These are phyloP conservation scores for Drosophila infuscata DNA, from an alignment of 2,888 invertebrate species.

Conservation along the genomic window DNA sequence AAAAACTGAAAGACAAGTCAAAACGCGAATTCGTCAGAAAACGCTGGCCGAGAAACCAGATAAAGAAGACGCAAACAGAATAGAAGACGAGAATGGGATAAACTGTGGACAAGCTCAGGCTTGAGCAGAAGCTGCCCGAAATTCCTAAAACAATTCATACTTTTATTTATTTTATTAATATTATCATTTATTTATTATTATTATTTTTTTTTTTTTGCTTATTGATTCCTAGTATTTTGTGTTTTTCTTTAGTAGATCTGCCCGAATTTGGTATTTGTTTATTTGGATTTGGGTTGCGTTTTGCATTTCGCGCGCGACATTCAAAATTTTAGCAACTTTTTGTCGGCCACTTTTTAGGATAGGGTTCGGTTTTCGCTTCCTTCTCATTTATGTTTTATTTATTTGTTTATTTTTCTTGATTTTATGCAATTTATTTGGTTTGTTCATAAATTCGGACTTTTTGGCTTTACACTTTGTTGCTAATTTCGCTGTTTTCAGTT, in stretches of 20 bases:
- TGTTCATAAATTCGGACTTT: constrained; percentile 15
- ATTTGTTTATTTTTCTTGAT: neutral
- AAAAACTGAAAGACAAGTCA: constrained; percentile 16
- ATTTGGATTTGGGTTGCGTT: constrained; percentile 8
- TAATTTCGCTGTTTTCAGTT: constrained; percentile 1
- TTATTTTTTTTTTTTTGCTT: constrained; percentile 1
- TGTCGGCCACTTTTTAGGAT: constrained; percentile 9
- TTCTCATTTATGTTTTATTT: neutral
- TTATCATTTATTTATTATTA: neutral
- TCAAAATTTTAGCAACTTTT: constrained; percentile 10
- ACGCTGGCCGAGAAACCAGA: constrained; percentile 32
- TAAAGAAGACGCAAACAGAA: constrained; percentile 22
- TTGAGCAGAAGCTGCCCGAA: constrained; percentile 23
- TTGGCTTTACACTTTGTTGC: constrained; percentile 15
- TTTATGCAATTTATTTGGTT: constrained; percentile 8
- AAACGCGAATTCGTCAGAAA: constrained; percentile 57
- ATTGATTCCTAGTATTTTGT: constrained; percentile 5
- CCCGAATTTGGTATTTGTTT: constrained; percentile 1
- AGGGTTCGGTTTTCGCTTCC: neutral
- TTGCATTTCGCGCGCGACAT: constrained; percentile 37
- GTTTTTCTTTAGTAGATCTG: constrained; percentile 16
- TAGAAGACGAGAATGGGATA: constrained; percentile 26
- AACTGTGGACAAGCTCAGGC: constrained; percentile 8
- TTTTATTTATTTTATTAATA: neutral
- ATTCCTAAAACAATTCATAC: constrained; percentile 10